Base-by-base conservation (phyloP, 2,888 invertebrate species). In the Ethmia dodecea region DNA sequence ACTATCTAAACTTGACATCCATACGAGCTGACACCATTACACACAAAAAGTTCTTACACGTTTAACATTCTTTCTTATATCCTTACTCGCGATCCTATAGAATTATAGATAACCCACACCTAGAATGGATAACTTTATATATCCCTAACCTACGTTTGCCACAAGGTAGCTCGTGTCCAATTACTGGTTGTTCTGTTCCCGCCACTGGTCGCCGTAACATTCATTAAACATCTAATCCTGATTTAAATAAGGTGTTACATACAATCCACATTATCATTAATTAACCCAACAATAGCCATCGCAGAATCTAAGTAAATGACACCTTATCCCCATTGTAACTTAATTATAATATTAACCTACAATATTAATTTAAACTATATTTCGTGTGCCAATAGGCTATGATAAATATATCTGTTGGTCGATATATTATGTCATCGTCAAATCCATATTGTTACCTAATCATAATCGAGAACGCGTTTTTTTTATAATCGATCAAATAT, bases 21-120 rank as follows among this genome's bases (percentile, higher is more conserved):
- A 70, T 67, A 77, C 70, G 63, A 70, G 71, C 65, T 71, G 70
- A 75, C 67, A 73, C 60, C 68, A 59, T 64, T 68, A 67, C 60
- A 75, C 78, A 77, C 76, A 78, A 62, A 74, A 65, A 60, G 67
- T 69, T 72, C 73, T 76, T 77, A 80, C 60, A 72, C 69, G 71
- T 60, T 68, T 70, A 76, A 75, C 73, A 70, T 69, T 53, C 69
- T 72, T 73, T 74, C 54, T 63, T 18, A 12, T 71, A 56, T 58
- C 74, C 18, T 18, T 18, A 18, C 18, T 22, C 22, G 6, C 26
- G 73, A 80, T 69, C 69, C 75, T 61, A 78, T 74, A 75, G 68
- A 73, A n/a, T n/a, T n/a, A 79, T 79, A 77, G 75, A 78, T 77
- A 77, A 75, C 79, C 83, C 79, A 81, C 77, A 80, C 81, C 79